Base-by-base conservation (phyloP, 1,140 invertebrate species). In the Rhyacophila brunnea region DNA sequence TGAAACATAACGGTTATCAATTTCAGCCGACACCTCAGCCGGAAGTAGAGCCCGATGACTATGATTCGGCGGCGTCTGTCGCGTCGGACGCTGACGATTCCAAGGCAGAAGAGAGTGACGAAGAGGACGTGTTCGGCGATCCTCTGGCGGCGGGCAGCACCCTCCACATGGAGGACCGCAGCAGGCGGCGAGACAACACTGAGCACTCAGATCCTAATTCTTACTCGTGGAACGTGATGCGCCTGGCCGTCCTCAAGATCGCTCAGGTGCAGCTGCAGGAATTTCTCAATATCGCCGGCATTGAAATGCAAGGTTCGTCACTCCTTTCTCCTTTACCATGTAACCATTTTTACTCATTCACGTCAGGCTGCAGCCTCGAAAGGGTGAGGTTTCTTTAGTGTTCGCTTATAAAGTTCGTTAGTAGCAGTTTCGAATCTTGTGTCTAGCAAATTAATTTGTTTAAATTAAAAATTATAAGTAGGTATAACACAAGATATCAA, bases 181-280 rank as follows among this genome's bases (percentile, higher is more conserved):
- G 59, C 70, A 80, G 78, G 71, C 78, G 81, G 71, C 80, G 84
- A 71, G 80, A 84, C 60, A 95, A 94, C 71, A 87, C 80, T 15
- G 93, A 97, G 73, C 94, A 98, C 72, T 86, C 87, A 23, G 92
- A 97, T 80, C 91, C 94, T 3, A 88, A 90, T 66, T 95, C 92
- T 11, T 98, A 95, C 72, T 92, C 92, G 52, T 99, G 97, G 97
- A 86, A 87, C 67, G 85, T 99, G 38, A 88, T 99, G 74, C 85
- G 95, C 64, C 84, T 94, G 67, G 91, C 95, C 32, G 85, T 93
- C 55, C 83, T 98, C 32, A 87, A 89, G 68, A 84, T 96, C 45
- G 86, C 93, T 23, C 87, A 93, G 64, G 76, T 83, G 42, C 91
- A 95, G 66, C 73, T 99, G 43, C 81, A 83, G 68, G 76, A 82